Conservation (phyloP, 92 coral and sea anemone genomes). For the Montipora capitata region DNA sequence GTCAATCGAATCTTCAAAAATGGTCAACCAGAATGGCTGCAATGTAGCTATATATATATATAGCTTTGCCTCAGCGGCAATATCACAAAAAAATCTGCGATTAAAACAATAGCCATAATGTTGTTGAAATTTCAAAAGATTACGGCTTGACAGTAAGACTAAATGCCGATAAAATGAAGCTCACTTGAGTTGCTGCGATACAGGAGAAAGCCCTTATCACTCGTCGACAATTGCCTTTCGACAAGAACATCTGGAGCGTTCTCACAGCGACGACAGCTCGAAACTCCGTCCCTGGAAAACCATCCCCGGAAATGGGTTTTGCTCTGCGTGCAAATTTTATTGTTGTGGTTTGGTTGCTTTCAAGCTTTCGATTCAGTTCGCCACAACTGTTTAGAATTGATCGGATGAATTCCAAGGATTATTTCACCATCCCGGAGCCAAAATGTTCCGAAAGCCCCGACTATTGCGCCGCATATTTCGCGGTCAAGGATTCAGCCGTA, state of each 20-base stretch:
- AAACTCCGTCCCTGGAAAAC: not conserved
- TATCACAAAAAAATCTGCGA: constrained; percentile 2
- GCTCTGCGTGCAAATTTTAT: not conserved
- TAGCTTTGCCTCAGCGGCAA: not conserved
- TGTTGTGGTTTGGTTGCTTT: not conserved
- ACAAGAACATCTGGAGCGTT: not conserved
- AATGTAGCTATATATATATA: constrained; percentile 18
- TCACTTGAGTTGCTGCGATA: not conserved
- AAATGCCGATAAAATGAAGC: not conserved
- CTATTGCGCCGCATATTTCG: constrained; percentile 1
- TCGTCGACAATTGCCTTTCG: not conserved
- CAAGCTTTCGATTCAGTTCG: not conserved
- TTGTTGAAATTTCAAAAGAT: not conserved
- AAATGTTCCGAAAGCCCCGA: not conserved
- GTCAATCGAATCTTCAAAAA: constrained; percentile 13
- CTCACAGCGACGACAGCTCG: not conserved
- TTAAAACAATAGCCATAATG: not conserved
- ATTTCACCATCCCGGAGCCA: constrained; percentile 13
- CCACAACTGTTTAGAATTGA: not conserved
- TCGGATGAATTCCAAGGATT: not conserved
- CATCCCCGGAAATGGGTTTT: not conserved
- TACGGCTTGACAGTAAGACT: not conserved
- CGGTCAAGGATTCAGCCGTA: not conserved
- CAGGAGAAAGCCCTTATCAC: not conserved
- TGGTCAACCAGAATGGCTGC: not conserved